Conservation (phyloP, 2,113 vertebrate species). For the Eulacestoma nigropectus region DNA sequence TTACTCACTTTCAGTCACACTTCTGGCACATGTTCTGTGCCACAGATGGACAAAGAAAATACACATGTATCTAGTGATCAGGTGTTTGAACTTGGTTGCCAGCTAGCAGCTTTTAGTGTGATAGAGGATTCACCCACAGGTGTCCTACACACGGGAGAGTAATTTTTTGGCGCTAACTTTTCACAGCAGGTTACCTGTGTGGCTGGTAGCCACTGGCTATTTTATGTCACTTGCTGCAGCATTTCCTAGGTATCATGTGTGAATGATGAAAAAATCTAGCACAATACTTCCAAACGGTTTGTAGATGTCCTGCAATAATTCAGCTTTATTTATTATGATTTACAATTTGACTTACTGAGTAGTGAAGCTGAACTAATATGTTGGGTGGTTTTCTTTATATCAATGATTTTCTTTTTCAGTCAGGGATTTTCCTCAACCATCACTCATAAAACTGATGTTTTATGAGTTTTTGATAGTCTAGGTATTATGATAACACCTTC, state of each 20-base stretch:
- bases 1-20: neutral
- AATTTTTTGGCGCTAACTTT: slow-evolving; percentile 31
- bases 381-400: neutral
- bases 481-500: neutral
- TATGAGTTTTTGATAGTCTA: neutral
- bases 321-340: neutral
- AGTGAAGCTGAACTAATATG: neutral
- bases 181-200: slow-evolving; percentile 35
- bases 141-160: neutral
- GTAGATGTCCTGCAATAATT: neutral
- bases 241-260: neutral
- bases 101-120: slow-evolving; percentile 16
- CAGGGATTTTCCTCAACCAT: neutral
- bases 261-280: neutral
- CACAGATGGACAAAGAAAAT: neutral
- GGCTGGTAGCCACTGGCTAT: neutral
- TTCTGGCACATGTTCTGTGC: neutral
- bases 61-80: slow-evolving; percentile 3
- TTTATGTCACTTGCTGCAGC: neutral
- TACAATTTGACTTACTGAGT: neutral
- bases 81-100: slow-evolving; percentile 35
- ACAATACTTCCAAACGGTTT: neutral
- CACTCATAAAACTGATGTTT: neutral
- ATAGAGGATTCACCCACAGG: slow-evolving; percentile 10
- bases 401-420: neutral